Percentiles rank a stretch among this genome's conserved stretches.
Conservation (phyloP, 2,797 vertebrate species). For the Distichodus sexfasciatus region DNA sequence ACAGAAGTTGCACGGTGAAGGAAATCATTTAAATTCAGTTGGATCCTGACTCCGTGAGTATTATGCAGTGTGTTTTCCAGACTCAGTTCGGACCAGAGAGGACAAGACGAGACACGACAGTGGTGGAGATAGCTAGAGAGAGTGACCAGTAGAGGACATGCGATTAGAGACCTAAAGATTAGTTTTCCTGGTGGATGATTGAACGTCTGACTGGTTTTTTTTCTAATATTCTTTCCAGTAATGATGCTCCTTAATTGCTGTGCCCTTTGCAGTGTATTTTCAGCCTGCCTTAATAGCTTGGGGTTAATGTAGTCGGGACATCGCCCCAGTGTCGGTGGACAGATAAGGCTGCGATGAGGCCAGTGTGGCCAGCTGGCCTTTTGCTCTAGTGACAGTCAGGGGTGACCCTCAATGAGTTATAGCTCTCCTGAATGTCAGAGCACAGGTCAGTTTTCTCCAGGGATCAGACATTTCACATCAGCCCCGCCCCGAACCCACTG, state of each 20-base stretch:
- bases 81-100: neutral
- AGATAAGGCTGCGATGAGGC: conserved; percentile 37
- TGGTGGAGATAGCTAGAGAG: neutral
- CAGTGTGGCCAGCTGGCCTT: conserved; percentile 41
- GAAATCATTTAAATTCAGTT: too few species aligned
- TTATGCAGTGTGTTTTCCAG: neutral
- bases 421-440: conserved; percentile 43
- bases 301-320: conserved; percentile 30
- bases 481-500: conserved; percentile 9
- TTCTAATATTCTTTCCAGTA: conserved; percentile 14
- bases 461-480: conserved; percentile 38
- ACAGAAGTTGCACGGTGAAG: too few species aligned
- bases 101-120: neutral
- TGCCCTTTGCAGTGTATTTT: conserved; percentile 32
- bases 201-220: conserved; percentile 21
- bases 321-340: conserved; percentile 5
- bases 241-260: conserved; percentile 25
- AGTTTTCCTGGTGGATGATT: neutral
- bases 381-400: conserved; percentile 42
- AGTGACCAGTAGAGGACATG: neutral
- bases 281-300: conserved; percentile 31
- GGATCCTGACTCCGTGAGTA: too few species aligned
- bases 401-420: conserved; percentile 46
- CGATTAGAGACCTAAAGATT: neutral
- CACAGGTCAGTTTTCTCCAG: conserved; percentile 20